Conservation (phyloP, 2,797 vertebrate genomes). For the Malurus splendens region DNA sequence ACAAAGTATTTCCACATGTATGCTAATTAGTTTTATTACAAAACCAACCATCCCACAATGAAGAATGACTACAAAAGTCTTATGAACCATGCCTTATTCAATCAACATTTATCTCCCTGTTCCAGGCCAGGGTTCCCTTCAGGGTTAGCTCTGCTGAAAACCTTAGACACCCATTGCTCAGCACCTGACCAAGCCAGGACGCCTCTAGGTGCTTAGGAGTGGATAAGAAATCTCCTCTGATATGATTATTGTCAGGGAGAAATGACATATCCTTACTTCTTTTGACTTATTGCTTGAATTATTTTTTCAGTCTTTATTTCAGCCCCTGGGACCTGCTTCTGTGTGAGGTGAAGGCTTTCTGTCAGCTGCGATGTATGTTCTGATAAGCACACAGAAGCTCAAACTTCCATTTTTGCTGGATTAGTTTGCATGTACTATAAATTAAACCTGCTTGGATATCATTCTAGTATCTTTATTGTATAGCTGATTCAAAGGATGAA, state of each 20-base stretch:
- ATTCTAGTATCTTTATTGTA: not conserved
- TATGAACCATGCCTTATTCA: conserved; percentile 48
- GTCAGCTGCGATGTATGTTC: rapidly evolving
- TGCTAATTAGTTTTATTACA: conserved; percentile 66
- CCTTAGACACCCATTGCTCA: not conserved
- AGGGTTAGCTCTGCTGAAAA: not conserved
- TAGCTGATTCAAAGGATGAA: not conserved
- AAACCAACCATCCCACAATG: conserved; percentile 52
- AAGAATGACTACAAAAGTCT: conserved; percentile 62
- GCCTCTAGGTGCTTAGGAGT: not conserved
- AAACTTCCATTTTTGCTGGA: not conserved
- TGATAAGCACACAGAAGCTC: not conserved
- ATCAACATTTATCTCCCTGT: conserved; percentile 16
- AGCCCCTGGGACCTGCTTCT: not conserved
- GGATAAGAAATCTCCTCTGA: not conserved
- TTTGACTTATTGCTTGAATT: not conserved
- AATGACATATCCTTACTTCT: not conserved
- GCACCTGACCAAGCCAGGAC: not conserved
- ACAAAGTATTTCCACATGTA: conserved; percentile 72
- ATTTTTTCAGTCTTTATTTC: not conserved
- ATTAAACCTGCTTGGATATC: not conserved
- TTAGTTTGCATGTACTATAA: not conserved
- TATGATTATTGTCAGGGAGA: not conserved
- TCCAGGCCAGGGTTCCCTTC: not conserved
- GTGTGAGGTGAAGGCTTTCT: not conserved